Base-by-base conservation (phyloP, 92 coral and sea anemone species). In the Virgularia gustaviana region DNA sequence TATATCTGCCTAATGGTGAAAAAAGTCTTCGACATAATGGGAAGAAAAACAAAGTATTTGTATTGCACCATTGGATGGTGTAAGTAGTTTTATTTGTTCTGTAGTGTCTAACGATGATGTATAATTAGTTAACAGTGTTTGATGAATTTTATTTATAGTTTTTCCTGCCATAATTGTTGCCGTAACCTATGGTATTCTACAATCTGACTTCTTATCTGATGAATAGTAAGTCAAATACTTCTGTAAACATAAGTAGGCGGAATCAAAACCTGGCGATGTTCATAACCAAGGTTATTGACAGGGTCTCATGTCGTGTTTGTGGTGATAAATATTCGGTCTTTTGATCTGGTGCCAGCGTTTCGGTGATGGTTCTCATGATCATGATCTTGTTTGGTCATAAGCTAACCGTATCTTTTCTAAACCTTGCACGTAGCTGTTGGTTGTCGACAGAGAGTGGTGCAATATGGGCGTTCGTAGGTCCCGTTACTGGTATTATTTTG, bases 381-480 rank as follows among this genome's bases (percentile, higher is more conserved):
- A n/a, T n/a, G n/a, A n/a, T n/a, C n/a, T n/a, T n/a, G n/a, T n/a
- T n/a, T n/a, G n/a, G n/a, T n/a, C n/a, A n/a, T n/a, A n/a, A n/a
- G n/a, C n/a, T n/a, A n/a, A n/a, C n/a, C n/a, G n/a, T 43, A 22
- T 13, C 0, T 13, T 43, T 0, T 13, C 13, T 43, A 1, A 43
- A 2, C 51, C 20, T 43, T 16, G 13, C 1, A 3, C 7, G 4
- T 49, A 68, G 75, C 51, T 68, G 75, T 49, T 68, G 75, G 75
- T 32, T 68, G 55, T 68, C 75, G 33, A 47, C 51, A 15, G 34
- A 49, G 20, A 49, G 59, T 24, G 75, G 75, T 49, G 75, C 75
- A 9, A 68, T 68, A 8, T 68, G 75, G 75, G 75, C 53, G 11
- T 68, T 68, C 51, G 75, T 68, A 49, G 75, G 61, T 16, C 75